These are phyloP conservation scores for Addax nasomaculatus DNA, from an alignment of 2,113 vertebrate species.

Conservation along the genomic window DNA sequence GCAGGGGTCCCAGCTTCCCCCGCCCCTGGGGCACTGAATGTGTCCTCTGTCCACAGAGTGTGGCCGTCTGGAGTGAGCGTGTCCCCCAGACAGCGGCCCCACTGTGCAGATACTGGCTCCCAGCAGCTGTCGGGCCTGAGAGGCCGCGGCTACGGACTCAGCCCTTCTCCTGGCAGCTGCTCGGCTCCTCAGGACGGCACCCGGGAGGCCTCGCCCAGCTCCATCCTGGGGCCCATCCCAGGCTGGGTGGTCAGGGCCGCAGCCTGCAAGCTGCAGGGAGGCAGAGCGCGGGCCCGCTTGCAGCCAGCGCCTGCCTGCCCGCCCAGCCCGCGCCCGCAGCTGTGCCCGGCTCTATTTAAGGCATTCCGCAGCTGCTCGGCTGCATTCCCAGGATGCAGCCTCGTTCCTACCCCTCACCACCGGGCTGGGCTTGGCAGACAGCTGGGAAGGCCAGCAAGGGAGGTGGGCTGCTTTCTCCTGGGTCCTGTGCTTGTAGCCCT, in stretches of 20 bases:
- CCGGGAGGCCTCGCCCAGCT: not conserved
- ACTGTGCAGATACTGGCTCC: not conserved
- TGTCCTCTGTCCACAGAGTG: constrained; percentile 56
- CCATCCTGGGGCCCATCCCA: not conserved
- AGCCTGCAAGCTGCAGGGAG: not conserved
- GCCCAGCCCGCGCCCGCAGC: not conserved
- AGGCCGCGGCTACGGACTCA: not conserved
- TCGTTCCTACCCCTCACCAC: not conserved
- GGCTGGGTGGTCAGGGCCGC: not conserved
- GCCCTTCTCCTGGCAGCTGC: constrained; percentile 24
- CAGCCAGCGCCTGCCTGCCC: not conserved
- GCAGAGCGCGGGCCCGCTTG: not conserved
- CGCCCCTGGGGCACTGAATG: accelerated
- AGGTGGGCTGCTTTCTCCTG: not conserved
- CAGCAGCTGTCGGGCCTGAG: constrained; percentile 70
- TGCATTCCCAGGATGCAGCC: not conserved
- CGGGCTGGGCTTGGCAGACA: not conserved
- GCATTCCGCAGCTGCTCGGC: constrained; percentile 29
- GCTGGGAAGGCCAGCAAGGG: not conserved
- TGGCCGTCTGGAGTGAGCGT: not conserved
- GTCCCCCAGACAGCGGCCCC: constrained; percentile 59
- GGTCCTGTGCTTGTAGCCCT: not conserved
- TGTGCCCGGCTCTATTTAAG: constrained; percentile 34
- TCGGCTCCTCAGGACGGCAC: not conserved
- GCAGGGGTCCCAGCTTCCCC: accelerated